Evolutionary conservation across 2,113 vertebrate species (phyloP).

Genomic region (Tachycineta bicolor): DNA sequence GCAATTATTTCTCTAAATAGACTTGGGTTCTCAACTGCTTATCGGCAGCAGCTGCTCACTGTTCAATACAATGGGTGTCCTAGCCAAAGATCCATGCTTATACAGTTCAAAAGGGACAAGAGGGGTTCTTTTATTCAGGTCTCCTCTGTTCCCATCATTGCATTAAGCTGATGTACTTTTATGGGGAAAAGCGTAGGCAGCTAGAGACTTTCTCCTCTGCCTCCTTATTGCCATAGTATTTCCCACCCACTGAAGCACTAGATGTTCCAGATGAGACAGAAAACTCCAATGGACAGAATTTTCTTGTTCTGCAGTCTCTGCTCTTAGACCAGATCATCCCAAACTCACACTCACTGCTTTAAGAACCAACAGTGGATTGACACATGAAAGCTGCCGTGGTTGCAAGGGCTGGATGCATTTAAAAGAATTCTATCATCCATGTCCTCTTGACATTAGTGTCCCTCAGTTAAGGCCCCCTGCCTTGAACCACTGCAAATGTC

Average conservation of each 20-base stretch:
- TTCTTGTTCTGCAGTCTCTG: not conserved
- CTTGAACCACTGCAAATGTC: not conserved
- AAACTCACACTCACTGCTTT: not conserved
- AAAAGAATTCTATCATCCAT: not conserved
- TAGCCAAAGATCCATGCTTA: constrained; percentile 10
- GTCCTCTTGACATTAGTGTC: not conserved
- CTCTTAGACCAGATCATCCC: not conserved
- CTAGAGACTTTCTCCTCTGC: not conserved
- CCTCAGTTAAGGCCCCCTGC: not conserved
- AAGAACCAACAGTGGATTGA: not conserved
- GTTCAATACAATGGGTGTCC: constrained; percentile 13
- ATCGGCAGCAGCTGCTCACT: constrained; percentile 54
- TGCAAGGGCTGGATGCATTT: not conserved
- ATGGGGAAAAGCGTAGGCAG: not conserved
- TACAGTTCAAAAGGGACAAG: constrained; percentile 12
- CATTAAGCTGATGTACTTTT: not conserved
- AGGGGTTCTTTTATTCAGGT: constrained; percentile 2
- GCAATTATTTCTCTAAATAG: constrained; percentile 64
- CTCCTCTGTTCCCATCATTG: not conserved
- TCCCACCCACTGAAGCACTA: not conserved
- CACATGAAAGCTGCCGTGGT: rapidly evolving
- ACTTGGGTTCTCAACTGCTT: constrained; percentile 19
- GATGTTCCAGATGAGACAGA: constrained; percentile 15
- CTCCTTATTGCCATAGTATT: not conserved
- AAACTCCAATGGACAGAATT: not conserved